These are phyloP conservation scores for Drosophila anomelani DNA, from an alignment of 2,888 invertebrate genomes.

Conservation along the genomic window DNA sequence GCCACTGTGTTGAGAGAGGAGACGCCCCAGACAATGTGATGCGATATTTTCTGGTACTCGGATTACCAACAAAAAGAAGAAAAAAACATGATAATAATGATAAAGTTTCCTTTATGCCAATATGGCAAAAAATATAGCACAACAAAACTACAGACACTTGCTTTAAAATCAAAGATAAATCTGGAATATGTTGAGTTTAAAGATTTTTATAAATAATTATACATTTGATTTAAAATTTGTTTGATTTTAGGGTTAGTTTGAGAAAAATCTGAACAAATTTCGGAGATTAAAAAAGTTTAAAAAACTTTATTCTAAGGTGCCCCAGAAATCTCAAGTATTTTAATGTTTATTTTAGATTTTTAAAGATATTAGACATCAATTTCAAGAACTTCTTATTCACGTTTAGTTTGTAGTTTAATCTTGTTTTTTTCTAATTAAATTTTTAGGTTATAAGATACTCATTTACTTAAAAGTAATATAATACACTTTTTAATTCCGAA, in stretches of 20 bases:
- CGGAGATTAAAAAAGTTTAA: not conserved
- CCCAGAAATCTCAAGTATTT: too few species aligned
- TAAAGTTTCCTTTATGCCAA: not conserved
- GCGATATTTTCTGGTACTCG: conserved; percentile 42
- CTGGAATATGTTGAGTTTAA: not conserved
- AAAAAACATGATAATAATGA: conserved; percentile 5
- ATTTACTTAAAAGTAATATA: too few species aligned
- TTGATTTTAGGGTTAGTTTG: not conserved
- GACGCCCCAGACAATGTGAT: conserved; percentile 40
- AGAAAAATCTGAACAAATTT: not conserved
- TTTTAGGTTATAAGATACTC: too few species aligned
- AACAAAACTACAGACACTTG: conserved; percentile 18
- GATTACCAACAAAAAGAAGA: conserved; percentile 38
- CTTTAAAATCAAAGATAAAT: not conserved
- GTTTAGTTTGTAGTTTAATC: too few species aligned
- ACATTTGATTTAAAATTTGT: not conserved
- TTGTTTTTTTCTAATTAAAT: too few species aligned
- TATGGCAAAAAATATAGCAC: conserved; percentile 6
- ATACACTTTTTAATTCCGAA: too few species aligned
- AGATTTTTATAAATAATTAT: not conserved
- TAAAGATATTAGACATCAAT: too few species aligned
- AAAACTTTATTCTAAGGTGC: too few species aligned
- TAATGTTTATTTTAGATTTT: too few species aligned
- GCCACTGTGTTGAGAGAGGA: conserved; percentile 8
- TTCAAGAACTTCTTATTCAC: too few species aligned